These are phyloP conservation scores for Thalassoma bifasciatum DNA, from an alignment of 2,113 vertebrate genomes.

Conservation along the genomic window DNA sequence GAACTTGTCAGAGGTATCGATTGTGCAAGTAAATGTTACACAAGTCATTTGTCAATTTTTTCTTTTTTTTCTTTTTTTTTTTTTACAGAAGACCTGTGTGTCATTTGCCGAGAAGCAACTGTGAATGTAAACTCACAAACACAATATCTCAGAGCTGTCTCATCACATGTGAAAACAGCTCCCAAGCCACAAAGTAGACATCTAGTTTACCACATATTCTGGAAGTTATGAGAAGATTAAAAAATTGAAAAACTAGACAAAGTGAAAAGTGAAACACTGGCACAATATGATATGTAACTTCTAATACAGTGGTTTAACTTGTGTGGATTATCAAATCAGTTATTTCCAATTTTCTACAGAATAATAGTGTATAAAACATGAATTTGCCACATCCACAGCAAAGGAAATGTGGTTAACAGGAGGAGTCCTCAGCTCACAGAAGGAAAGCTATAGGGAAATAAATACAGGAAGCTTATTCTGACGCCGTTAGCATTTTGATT, in stretches of 20 bases:
- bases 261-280: neutral
- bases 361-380: conserved; percentile 45
- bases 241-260: neutral
- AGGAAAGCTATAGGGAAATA: conserved; percentile 79
- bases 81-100: conserved; percentile 80
- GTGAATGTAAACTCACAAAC: conserved; percentile 56
- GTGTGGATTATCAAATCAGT: conserved; percentile 10
- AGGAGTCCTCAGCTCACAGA: conserved; percentile 46
- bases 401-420: conserved; percentile 66
- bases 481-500: conserved; percentile 85
- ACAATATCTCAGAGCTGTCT: conserved; percentile 22
- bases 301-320: conserved; percentile 1
- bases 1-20: conserved; percentile 95
- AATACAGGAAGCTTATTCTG: conserved; percentile 77
- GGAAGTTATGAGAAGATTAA: neutral
- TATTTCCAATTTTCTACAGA: conserved; percentile 41
- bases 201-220: neutral
- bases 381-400: conserved; percentile 23
- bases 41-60: conserved; percentile 89
- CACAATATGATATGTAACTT: neutral
- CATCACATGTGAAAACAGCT: conserved; percentile 10
- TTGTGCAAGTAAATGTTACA: conserved; percentile 96
- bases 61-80: conserved; percentile 1
- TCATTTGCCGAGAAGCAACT: conserved; percentile 79
- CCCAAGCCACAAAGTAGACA: neutral